phyloP scores from a whole-genome alignment of 2,888 invertebrate species.

The Calephelis perditalis region DNA sequence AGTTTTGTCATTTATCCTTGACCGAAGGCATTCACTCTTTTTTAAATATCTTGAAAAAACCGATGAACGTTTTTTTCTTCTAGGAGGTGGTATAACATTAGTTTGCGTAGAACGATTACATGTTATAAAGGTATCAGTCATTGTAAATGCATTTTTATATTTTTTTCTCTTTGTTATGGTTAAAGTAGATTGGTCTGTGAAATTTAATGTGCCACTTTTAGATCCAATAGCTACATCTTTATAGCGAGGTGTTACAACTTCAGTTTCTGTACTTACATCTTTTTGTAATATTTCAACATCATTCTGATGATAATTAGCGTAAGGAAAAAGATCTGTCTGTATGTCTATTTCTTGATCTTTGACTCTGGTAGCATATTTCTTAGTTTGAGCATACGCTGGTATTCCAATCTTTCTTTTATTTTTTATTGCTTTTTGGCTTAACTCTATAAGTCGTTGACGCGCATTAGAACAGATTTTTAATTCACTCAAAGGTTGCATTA shows the following conservation, averaged over 20 bases:
- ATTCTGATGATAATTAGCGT: slow-evolving; percentile 46
- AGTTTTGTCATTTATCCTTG: slow-evolving; percentile 43
- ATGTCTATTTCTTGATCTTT: slow-evolving; percentile 78
- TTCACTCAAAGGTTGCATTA: slow-evolving; percentile 69
- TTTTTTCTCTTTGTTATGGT: slow-evolving; percentile 49
- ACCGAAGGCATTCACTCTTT: slow-evolving; percentile 35
- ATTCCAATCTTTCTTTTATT: slow-evolving; percentile 71
- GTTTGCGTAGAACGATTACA: slow-evolving; percentile 58
- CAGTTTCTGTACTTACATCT: slow-evolving; percentile 61
- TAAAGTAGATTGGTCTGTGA: slow-evolving; percentile 47
- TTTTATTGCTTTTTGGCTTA: slow-evolving; percentile 77
- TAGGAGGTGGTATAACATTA: slow-evolving; percentile 46
- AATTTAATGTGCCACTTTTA: slow-evolving; percentile 46
- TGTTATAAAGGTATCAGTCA: slow-evolving; percentile 52
- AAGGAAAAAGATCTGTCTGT: slow-evolving; percentile 70
- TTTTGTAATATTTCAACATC: slow-evolving; percentile 44
- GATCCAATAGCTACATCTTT: slow-evolving; percentile 67
- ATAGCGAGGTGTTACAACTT: slow-evolving; percentile 64
- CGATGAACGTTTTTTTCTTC: slow-evolving; percentile 47
- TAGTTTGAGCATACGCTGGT: slow-evolving; percentile 79
- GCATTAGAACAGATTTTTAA: slow-evolving; percentile 79
- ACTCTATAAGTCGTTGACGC: slow-evolving; percentile 74
- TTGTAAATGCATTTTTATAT: slow-evolving; percentile 54
- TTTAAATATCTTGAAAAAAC: slow-evolving; percentile 39
- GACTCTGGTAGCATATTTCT: slow-evolving; percentile 64